Percentiles rank a stretch among this genome's conserved stretches.
Evolutionary conservation across 1,140 invertebrate species (phyloP).

Genomic region (Pseudomyrmex dendroicus): DNA sequence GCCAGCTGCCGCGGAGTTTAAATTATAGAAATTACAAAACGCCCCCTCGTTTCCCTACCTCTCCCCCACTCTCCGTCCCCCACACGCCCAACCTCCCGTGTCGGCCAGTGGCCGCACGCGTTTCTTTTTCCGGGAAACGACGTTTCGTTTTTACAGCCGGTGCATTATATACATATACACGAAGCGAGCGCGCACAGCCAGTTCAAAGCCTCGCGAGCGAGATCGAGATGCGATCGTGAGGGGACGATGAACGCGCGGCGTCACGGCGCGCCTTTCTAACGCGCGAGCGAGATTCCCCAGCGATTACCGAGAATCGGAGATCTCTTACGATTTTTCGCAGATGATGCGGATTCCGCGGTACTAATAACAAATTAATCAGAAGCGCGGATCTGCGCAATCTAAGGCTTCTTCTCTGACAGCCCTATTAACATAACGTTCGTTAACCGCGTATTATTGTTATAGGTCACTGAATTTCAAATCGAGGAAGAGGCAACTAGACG

Average conservation of each 20-base stretch:
- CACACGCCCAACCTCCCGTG: slow-evolving; percentile 20
- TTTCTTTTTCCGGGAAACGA: slow-evolving; percentile 67
- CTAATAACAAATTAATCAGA: slow-evolving; percentile 47
- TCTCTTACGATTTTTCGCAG: slow-evolving; percentile 7
- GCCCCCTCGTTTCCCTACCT: slow-evolving; percentile 57
- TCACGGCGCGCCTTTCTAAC: neutral
- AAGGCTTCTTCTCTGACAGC: neutral
- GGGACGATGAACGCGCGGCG: slow-evolving; percentile 25
- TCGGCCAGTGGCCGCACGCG: slow-evolving; percentile 34
- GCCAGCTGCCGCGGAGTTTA: slow-evolving; percentile 85
- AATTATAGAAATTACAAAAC: slow-evolving; percentile 86
- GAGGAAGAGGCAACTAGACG: slow-evolving; percentile 52
- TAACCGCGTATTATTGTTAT: slow-evolving; percentile 30
- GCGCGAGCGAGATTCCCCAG: neutral
- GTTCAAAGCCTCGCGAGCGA: slow-evolving; percentile 41
- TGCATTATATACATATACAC: slow-evolving; percentile 46
- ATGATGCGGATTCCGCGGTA: neutral
- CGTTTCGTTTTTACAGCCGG: slow-evolving; percentile 59
- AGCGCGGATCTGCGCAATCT: neutral
- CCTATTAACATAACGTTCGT: slow-evolving; percentile 41
- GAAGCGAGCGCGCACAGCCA: neutral
- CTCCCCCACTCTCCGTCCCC: neutral
- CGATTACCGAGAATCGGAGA: slow-evolving; percentile 43
- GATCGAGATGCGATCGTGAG: slow-evolving; percentile 48
- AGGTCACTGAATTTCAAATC: slow-evolving; percentile 43